Percentiles rank a stretch among this genome's conserved stretches.
phyloP scores from a whole-genome alignment of 2,113 vertebrate genomes.

The Zingel zingel region DNA sequence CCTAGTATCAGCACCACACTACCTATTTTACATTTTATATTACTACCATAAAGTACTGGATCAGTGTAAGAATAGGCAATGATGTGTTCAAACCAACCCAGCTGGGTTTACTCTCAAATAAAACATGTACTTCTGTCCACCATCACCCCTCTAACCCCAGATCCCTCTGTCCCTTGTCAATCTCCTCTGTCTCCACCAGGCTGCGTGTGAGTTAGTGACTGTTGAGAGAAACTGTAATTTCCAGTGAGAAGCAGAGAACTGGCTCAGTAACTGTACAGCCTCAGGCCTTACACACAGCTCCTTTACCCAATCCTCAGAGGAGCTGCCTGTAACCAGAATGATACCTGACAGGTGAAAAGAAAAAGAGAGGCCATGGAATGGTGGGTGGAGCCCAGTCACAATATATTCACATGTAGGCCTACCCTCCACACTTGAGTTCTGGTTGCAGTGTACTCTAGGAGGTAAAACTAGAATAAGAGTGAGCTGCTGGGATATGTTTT shows the following conservation, averaged over 20 bases:
- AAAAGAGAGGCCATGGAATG: constrained; percentile 22
- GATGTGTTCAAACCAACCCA: not conserved
- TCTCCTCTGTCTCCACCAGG: constrained; percentile 44
- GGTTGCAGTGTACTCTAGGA: constrained; percentile 24
- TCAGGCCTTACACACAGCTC: constrained; percentile 68
- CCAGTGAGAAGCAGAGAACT: constrained; percentile 50
- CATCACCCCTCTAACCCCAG: constrained; percentile 32
- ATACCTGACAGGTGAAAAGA: constrained; percentile 62
- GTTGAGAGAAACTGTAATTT: constrained; percentile 60
- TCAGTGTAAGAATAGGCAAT: not conserved
- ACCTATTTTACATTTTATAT: no score
- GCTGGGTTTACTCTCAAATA: constrained; percentile 19
- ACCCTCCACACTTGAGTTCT: constrained; percentile 9
- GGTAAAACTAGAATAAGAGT: constrained; percentile 30
- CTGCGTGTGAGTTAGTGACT: constrained; percentile 23
- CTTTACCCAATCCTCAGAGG: constrained; percentile 64
- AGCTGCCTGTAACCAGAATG: constrained; percentile 68
- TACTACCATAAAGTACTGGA: not conserved
- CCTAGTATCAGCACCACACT: not conserved
- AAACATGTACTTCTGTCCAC: constrained; percentile 6
- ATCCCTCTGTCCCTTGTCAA: constrained; percentile 40
- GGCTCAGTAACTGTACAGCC: constrained; percentile 61
- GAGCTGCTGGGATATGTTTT: constrained; percentile 36
- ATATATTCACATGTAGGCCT: constrained; percentile 24
- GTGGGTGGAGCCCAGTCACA: constrained; percentile 25